Base-by-base conservation (phyloP, 2,888 invertebrate genomes). In the Chaetoderma sp. region DNA sequence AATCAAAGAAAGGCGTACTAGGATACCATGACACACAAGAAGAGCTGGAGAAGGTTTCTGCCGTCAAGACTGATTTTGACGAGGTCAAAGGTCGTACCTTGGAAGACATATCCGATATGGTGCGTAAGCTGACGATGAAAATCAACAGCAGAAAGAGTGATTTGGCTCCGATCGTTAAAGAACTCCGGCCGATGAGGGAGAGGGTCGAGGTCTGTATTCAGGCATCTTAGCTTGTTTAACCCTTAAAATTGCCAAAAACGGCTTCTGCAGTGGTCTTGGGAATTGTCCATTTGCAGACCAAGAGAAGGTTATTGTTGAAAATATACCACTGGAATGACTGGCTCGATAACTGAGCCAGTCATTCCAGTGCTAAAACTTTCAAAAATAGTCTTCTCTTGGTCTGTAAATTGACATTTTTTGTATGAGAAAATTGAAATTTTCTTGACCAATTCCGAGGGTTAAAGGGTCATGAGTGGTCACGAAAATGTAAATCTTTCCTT, bases 171-270 rank as follows among this genome's bases (percentile, higher is more conserved):
- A 82, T 89, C 33, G 87, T 90, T 30, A 88, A 89, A 79, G 90
- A 89, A 71, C 87, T 93, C 58, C 90, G 92, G 77, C 91, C 90
- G 1, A 86, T 92, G 59, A 89, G 93, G 72, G 90, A 92, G 71
- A 89, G 90, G 76, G 89, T 89, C 55, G 84, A 86, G 81, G 87
- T 86, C 71, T 60, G 63, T 52, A 21, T 30, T 30, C 13, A 21
- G 18, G 23, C 1, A 45, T 5, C 16, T 5, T 44, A 44, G 13
- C 49, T 65, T 21, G 27, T 5, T 16, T 10, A n/a, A n/a, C n/a
- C n/a, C n/a, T n/a, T n/a, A n/a, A n/a, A n/a, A n/a, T n/a, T n/a
- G n/a, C n/a, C n/a, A n/a, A n/a, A n/a, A n/a, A n/a, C n/a, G n/a
- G n/a, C n/a, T n/a, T n/a, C n/a, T n/a, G n/a, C n/a, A n/a, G n/a